Evolutionary conservation across 2,113 vertebrate species (phyloP).

Genomic region (Amphiprion ocellaris): DNA sequence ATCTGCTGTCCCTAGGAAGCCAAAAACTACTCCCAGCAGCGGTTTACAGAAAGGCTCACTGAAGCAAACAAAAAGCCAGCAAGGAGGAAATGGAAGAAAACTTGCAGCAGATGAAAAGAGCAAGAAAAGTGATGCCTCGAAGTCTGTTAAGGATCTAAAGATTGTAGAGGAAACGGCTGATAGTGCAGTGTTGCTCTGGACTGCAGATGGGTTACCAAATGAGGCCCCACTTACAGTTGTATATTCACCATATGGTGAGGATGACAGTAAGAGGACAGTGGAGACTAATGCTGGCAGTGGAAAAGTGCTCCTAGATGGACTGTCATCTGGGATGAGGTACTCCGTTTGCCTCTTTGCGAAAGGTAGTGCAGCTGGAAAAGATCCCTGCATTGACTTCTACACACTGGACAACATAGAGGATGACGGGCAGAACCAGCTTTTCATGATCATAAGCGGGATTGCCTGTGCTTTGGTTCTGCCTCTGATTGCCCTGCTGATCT

Average conservation of each 20-base stretch:
- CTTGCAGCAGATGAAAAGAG: constrained; percentile 75
- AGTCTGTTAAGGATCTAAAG: constrained; percentile 85
- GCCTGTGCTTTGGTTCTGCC: constrained; percentile 87
- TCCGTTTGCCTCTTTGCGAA: constrained; percentile 92
- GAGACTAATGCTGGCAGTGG: constrained; percentile 86
- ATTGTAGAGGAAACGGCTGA: constrained; percentile 88
- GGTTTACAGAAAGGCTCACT: constrained; percentile 70
- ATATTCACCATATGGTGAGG: constrained; percentile 91
- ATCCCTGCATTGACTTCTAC: constrained; percentile 93
- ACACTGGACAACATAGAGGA: constrained; percentile 79
- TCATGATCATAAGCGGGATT: constrained; percentile 84
- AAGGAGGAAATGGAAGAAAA: constrained; percentile 71
- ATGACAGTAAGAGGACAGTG: constrained; percentile 87
- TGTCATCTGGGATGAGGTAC: constrained; percentile 89
- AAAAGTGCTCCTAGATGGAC: constrained; percentile 89
- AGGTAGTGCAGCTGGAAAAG: constrained; percentile 83
- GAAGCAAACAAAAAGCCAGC: constrained; percentile 74
- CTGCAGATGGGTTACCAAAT: constrained; percentile 75
- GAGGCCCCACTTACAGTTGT: constrained; percentile 86
- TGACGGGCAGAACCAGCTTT: constrained; percentile 75
- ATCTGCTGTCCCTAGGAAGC: constrained; percentile 28
- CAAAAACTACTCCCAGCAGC: constrained; percentile 53
- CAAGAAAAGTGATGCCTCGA: constrained; percentile 76
- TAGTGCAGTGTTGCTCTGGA: constrained; percentile 92
- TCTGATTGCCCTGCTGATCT: constrained; percentile 90